phyloP scores from a whole-genome alignment of 2,888 invertebrate genomes.

The Sipha maydis region DNA sequence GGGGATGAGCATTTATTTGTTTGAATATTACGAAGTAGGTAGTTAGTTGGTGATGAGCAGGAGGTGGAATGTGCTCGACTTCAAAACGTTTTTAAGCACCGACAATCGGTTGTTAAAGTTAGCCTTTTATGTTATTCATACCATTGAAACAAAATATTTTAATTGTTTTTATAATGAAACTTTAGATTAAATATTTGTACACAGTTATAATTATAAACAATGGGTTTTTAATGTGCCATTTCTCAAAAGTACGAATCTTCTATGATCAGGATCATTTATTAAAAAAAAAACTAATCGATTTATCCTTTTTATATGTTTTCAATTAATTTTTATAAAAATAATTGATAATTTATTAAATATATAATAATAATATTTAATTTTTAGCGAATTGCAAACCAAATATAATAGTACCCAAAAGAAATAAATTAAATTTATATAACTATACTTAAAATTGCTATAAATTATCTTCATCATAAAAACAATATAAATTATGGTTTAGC shows the following conservation, averaged over 20 bases:
- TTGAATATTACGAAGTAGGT: not conserved
- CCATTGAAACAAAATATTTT: constrained; percentile 6
- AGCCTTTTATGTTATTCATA: not conserved
- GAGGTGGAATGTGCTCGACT: not conserved
- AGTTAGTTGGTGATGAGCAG: not conserved
- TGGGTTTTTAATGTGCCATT: no score
- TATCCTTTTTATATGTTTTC: no score
- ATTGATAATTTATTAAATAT: no score
- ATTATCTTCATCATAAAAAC: not conserved
- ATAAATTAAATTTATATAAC: not conserved
- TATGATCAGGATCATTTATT: no score
- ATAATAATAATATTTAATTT: no score
- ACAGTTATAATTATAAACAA: not conserved
- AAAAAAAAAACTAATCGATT: no score
- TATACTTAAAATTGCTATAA: not conserved
- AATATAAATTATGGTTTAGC: no score
- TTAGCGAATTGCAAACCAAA: no score
- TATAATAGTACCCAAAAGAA: no score
- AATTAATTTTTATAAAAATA: no score
- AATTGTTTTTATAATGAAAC: not conserved
- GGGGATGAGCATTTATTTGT: constrained; percentile 15
- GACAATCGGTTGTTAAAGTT: not conserved
- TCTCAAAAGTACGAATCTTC: no score
- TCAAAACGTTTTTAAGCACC: constrained; percentile 11
- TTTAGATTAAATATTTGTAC: not conserved